A percentile compares a stretch with the other conserved stretches of the same genome.
phyloP scores from a whole-genome alignment of 2,888 invertebrate species.

The Diloba caeruleocephala region DNA sequence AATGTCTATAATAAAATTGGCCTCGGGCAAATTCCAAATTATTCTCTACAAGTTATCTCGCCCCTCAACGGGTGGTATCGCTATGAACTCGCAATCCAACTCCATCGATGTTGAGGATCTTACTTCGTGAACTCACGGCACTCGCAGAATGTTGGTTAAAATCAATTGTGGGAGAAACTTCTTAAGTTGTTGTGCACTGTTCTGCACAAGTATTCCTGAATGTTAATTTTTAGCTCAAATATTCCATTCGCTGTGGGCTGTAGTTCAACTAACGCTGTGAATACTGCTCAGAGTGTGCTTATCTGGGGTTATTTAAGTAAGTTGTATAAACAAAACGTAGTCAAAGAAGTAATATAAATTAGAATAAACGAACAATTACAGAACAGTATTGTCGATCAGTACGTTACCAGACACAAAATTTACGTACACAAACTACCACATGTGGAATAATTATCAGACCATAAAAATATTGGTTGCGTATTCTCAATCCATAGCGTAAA shows the following conservation, averaged over 20 bases:
- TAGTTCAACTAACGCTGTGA: no score
- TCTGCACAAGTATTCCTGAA: slow-evolving; percentile 22
- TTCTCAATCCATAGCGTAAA: no score
- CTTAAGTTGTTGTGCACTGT: slow-evolving; percentile 9
- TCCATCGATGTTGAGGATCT: slow-evolving; percentile 26
- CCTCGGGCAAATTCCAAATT: slow-evolving; percentile 55
- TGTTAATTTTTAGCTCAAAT: slow-evolving; percentile 1
- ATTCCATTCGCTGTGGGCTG: background rate
- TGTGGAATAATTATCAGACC: no score
- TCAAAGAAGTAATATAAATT: no score
- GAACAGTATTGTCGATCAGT: no score
- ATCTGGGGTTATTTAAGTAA: no score
- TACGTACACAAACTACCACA: no score
- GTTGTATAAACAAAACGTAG: no score
- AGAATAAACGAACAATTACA: no score
- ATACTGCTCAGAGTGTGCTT: no score
- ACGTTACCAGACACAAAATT: no score
- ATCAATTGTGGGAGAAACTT: slow-evolving; percentile 23
- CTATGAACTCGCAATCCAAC: slow-evolving; percentile 33
- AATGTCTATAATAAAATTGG: slow-evolving; percentile 54
- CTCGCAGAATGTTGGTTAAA: slow-evolving; percentile 25
- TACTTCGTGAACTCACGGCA: slow-evolving; percentile 45
- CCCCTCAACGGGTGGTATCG: slow-evolving; percentile 34
- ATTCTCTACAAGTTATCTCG: slow-evolving; percentile 51
- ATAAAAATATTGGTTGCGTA: no score